Base-by-base conservation (phyloP, 53 echinoderm and acorn worm genomes). In the Actinopyga echinites region DNA sequence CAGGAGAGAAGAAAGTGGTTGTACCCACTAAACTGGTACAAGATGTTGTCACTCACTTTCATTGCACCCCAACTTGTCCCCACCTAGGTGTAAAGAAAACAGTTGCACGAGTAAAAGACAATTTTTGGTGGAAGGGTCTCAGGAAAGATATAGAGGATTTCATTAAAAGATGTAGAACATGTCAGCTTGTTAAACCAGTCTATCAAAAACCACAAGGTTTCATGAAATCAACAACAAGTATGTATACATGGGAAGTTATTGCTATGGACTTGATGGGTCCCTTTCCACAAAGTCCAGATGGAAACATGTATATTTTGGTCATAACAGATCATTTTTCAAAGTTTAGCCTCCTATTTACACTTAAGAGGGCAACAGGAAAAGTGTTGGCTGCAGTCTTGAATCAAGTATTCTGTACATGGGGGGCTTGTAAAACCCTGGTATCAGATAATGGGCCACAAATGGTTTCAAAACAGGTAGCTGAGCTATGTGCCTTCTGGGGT, bases 401-500 rank as follows among this genome's bases (percentile, higher is more conserved):
- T 3, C 71, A 91, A 55, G 30, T 91, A 15, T 92, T 85, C 71
- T 82, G 92, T 56, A 60, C 75, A 2, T 85, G 80, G 63, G 92
- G 89, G 28, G 77, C 89, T 8, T 81, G 85, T 1, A 74, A 58
- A n/a, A 73, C 36, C 5, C 55, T 92, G 15, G 33, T 92, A 3
- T 89, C 89, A 13, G 92, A 91, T 49, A 91, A 89, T 63, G 92
- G 92, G 0, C 85, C 85, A 9, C 86, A 92, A 57, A 88, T 92
- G 49, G 35, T 85, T 36, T 68, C 66, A 35, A 79, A 34, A 11
- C 69, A 67, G 5, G 22, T 91, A 5, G 63, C 60, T 30, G 84
- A 85, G 33, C 52, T 88, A 1, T 88, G 91, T 64, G 23, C 23
- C 0, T 54, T 65, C 8, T 91, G 91, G 88, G 82, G 85, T 9